Evolutionary conservation across 1,140 invertebrate genomes (phyloP).

Genomic region (Periplaneta americana): DNA sequence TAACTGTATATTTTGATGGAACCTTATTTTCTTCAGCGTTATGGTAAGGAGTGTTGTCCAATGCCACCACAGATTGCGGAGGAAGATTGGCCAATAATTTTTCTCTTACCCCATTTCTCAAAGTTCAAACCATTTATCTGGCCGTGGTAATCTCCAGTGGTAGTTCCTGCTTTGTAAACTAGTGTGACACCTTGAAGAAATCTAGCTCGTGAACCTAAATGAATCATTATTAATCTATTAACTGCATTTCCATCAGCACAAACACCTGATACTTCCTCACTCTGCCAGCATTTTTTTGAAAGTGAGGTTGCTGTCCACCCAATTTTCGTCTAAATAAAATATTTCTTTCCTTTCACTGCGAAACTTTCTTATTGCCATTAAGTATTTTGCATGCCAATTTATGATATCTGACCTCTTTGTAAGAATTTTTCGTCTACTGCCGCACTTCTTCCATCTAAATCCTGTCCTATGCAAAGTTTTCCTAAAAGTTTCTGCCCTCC

Average conservation of each 20-base stretch:
- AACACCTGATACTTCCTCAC: neutral
- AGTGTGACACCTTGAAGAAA: neutral
- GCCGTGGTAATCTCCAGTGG: conserved; percentile 28
- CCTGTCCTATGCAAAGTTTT: neutral
- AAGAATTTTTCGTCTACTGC: too few relatives aligned
- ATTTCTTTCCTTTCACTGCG: neutral
- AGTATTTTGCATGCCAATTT: neutral
- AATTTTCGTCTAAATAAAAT: neutral
- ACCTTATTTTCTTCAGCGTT: conserved; percentile 24
- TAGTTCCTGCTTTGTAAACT: neutral
- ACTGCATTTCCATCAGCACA: neutral
- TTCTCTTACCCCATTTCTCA: conserved; percentile 22
- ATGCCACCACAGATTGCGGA: conserved; percentile 25
- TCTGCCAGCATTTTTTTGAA: neutral
- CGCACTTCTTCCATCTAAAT: too few relatives aligned
- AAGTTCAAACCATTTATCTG: too few relatives aligned
- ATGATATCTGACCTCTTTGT: too few relatives aligned
- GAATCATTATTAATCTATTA: neutral
- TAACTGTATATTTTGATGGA: conserved; percentile 22
- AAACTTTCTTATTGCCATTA: neutral
- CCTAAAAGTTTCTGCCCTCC: neutral
- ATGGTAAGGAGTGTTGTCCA: conserved; percentile 37
- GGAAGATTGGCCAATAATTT: conserved; percentile 31
- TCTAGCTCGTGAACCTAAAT: neutral
- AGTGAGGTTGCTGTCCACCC: neutral